Percentiles rank a stretch among this genome's conserved stretches.
These are phyloP conservation scores for Eupithecia pulchellata DNA, from an alignment of 2,888 invertebrate species.

Conservation along the genomic window DNA sequence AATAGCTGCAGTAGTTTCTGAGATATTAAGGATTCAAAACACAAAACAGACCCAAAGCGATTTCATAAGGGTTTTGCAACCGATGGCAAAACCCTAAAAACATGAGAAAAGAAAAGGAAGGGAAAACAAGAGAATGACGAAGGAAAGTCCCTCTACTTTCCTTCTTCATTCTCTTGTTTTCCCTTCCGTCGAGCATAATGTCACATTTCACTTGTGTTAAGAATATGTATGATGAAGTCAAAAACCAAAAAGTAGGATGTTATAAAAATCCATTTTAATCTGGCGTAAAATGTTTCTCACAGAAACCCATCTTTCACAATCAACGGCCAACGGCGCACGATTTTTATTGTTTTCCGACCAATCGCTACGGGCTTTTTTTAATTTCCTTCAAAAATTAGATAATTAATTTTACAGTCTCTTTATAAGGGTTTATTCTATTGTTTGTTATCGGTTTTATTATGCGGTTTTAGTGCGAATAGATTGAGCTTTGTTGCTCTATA, in stretches of 20 bases:
- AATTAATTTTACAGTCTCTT: slow-evolving; percentile 81
- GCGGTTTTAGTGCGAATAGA: slow-evolving; percentile 71
- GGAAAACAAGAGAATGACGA: too few species aligned
- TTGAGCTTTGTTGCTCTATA: slow-evolving; percentile 60
- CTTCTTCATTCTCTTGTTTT: too few species aligned
- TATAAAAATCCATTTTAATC: slow-evolving; percentile 68
- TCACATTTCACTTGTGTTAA: too few species aligned
- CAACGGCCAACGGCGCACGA: slow-evolving; percentile 69
- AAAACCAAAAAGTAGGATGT: slow-evolving; percentile 47
- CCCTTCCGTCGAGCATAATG: too few species aligned
- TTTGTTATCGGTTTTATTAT: slow-evolving; percentile 22
- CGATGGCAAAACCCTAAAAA: too few species aligned
- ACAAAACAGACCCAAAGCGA: too few species aligned
- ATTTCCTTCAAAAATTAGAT: slow-evolving; percentile 63
- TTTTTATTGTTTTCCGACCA: slow-evolving; percentile 83
- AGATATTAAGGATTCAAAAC: too few species aligned
- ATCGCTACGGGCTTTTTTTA: slow-evolving; percentile 62
- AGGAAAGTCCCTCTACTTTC: too few species aligned
- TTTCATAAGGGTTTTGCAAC: too few species aligned
- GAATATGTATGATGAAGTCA: too few species aligned
- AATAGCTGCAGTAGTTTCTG: too few species aligned
- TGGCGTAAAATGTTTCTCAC: slow-evolving; percentile 73
- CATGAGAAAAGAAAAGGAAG: too few species aligned
- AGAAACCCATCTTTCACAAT: slow-evolving; percentile 81
- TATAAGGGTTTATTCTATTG: slow-evolving; percentile 65